Evolutionary conservation across 2,888 invertebrate genomes (phyloP).

Genomic region (Neoascia interrupta): DNA sequence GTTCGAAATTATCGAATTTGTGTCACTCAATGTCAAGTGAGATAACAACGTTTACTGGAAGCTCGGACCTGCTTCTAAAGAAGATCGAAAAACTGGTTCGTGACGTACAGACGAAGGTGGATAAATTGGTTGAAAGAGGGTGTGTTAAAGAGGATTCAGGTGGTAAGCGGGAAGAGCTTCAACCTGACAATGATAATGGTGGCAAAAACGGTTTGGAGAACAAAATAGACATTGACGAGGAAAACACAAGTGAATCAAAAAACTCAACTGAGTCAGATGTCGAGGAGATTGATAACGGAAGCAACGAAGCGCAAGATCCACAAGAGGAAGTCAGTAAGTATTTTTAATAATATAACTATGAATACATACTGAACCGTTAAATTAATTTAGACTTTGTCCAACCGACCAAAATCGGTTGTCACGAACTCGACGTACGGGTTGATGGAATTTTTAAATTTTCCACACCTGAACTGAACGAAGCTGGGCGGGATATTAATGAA

Average conservation of each 20-base stretch:
- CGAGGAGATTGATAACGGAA: conserved; percentile 21
- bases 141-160: background rate
- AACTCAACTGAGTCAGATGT: conserved; percentile 25
- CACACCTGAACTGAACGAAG: conserved; percentile 73
- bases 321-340: conserved; percentile 54
- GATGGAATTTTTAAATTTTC: conserved; percentile 80
- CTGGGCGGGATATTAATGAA: conserved; percentile 79
- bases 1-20: conserved; percentile 71
- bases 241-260: background rate
- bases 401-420: conserved; percentile 77
- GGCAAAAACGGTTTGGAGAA: conserved; percentile 5
- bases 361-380: background rate
- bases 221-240: background rate
- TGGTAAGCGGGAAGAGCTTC: background rate
- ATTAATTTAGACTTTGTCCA: conserved; percentile 73
- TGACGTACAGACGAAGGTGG: conserved; percentile 72
- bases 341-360: background rate
- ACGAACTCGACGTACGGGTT: conserved; percentile 76
- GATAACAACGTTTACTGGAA: conserved; percentile 75
- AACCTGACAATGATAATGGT: background rate
- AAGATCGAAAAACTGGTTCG: conserved; percentile 74
- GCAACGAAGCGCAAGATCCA: conserved; percentile 10
- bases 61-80: conserved; percentile 76
- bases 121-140: conserved; percentile 28
- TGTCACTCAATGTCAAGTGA: conserved; percentile 75